A percentile compares a stretch with the other conserved stretches of the same genome.
Evolutionary conservation across 2,888 invertebrate genomes (phyloP).

Genomic region (Macaria notata): DNA sequence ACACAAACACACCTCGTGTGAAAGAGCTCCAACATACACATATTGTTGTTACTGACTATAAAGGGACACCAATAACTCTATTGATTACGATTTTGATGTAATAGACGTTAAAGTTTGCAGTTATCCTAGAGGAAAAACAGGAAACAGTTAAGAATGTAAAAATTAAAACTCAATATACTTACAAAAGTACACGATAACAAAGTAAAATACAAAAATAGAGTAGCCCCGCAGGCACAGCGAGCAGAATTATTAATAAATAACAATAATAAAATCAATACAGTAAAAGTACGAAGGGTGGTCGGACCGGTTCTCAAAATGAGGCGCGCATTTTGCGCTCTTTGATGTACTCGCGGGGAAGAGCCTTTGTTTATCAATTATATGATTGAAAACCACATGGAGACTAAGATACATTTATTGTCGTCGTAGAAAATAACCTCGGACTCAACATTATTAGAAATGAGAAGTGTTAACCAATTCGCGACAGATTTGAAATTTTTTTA

Average conservation of each 20-base stretch:
- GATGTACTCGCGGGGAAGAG: constrained; percentile 24
- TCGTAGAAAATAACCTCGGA: too few species aligned
- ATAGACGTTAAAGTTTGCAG: too few species aligned
- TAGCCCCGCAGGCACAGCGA: constrained; percentile 18
- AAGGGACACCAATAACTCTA: too few species aligned
- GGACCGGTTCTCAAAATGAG: constrained; percentile 33
- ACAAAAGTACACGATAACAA: background rate
- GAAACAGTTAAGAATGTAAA: background rate
- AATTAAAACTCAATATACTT: background rate
- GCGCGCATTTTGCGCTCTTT: constrained; percentile 21
- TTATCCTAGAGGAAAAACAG: too few species aligned
- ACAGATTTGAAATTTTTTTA: too few species aligned
- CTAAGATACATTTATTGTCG: background rate
- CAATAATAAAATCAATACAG: constrained; percentile 45
- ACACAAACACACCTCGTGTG: constrained; percentile 34
- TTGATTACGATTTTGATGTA: too few species aligned
- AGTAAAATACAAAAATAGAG: constrained; percentile 2
- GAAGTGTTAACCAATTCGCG: too few species aligned
- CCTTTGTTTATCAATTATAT: constrained; percentile 1
- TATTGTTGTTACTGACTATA: background rate
- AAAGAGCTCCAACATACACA: constrained; percentile 30
- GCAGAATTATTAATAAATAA: constrained; percentile 38
- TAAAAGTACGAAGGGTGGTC: constrained; percentile 38
- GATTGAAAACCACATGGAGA: background rate
- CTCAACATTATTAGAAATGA: too few species aligned